A percentile compares a stretch with the other conserved stretches of the same genome.
phyloP scores from a whole-genome alignment of 2,888 invertebrate species.

The Parochlus steinenii region DNA sequence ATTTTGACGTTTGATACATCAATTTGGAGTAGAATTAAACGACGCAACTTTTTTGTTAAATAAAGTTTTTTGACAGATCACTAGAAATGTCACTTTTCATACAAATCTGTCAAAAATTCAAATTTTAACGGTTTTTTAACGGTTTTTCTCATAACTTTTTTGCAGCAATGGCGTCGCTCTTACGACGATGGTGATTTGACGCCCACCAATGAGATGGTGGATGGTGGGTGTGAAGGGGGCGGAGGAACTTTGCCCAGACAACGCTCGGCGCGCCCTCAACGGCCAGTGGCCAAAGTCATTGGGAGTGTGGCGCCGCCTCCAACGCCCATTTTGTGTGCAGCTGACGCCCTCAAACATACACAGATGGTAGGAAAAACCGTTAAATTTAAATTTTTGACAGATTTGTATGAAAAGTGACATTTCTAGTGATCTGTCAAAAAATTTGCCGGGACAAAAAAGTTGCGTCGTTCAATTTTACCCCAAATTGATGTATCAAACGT shows the following conservation, averaged over 20 bases:
- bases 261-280: constrained; percentile 37
- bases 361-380: constrained; percentile 37
- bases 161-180: constrained; percentile 49
- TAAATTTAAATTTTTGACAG: constrained; percentile 28
- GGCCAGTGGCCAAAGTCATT: constrained; percentile 34
- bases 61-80: too few species aligned
- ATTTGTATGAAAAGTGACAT: neutral
- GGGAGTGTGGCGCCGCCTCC: constrained; percentile 33
- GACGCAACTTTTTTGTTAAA: too few species aligned
- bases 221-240: constrained; percentile 37
- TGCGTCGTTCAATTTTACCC: constrained; percentile 17
- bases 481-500: constrained; percentile 36
- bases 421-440: neutral
- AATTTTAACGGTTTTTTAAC: too few species aligned
- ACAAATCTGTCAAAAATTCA: too few species aligned
- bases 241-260: constrained; percentile 79
- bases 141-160: constrained; percentile 11
- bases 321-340: constrained; percentile 19
- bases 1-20: too few species aligned
- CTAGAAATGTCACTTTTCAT: too few species aligned
- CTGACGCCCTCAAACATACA: constrained; percentile 10
- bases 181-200: constrained; percentile 86
- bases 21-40: too few species aligned
- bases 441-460: neutral
- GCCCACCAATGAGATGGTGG: constrained; percentile 58